A percentile compares a stretch with the other conserved stretches of the same genome.
phyloP scores from a whole-genome alignment of 2,888 invertebrate genomes.

The Melanostoma mellinum region DNA sequence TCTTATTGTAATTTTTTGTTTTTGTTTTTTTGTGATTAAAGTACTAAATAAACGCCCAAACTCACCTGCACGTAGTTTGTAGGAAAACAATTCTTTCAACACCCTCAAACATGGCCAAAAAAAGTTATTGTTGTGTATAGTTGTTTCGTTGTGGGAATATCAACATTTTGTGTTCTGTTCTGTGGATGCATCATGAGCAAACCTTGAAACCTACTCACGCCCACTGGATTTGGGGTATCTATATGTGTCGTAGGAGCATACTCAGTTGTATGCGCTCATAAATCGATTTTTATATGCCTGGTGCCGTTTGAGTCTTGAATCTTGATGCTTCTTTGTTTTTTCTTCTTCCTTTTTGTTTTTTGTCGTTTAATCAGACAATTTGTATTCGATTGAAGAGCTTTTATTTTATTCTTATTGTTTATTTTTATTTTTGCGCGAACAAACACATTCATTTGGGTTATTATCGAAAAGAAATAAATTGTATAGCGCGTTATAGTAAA shows the following conservation, averaged over 20 bases:
- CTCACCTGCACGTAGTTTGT: constrained; percentile 22
- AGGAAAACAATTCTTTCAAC: constrained; percentile 36
- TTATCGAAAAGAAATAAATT: no score
- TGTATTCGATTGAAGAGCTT: constrained; percentile 63
- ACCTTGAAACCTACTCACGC: constrained; percentile 52
- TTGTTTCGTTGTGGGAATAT: constrained; percentile 26
- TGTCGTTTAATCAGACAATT: constrained; percentile 61
- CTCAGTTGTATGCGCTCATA: constrained; percentile 15
- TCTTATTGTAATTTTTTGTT: background rate
- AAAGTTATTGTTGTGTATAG: background rate
- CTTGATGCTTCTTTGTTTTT: no score
- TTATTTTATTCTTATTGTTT: constrained; percentile 22
- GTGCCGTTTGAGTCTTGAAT: constrained; percentile 41
- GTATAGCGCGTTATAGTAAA: no score
- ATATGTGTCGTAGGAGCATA: background rate
- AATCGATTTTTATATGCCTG: constrained; percentile 31
- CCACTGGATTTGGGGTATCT: constrained; percentile 8
- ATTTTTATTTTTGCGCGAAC: constrained; percentile 6
- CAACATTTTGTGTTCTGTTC: constrained; percentile 7
- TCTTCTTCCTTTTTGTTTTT: constrained; percentile 1
- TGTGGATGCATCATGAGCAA: constrained; percentile 31
- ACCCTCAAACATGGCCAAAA: constrained; percentile 32
- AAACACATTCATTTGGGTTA: background rate
- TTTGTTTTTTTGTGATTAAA: constrained; percentile 1
- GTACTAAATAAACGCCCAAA: background rate